Evolutionary conservation across 2,113 vertebrate species (phyloP), one percentile per base, ranked within the genome.

Genomic region (Larimichthys crocea): DNA sequence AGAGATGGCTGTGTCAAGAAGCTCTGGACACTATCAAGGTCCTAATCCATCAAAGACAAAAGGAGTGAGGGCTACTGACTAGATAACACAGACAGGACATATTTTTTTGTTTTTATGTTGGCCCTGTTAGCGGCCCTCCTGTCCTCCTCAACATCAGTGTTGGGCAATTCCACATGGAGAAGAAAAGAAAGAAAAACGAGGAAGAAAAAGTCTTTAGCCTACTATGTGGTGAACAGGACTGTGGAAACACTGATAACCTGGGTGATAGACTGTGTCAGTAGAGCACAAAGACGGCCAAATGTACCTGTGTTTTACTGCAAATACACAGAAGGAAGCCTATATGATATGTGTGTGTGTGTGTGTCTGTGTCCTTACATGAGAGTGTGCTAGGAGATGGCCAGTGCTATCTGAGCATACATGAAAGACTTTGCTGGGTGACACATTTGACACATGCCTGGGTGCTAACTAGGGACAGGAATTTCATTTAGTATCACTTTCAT

Each of bases 391-490:
- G 42, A 59, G 76, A 61, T 69, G 79, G 84, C 26, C 70, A 24
- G 57, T 61, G 88, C 91, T 70, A 88, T 83, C 76, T 15, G 82
- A 92, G 78, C 50, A 42, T 20, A 84, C 79, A 88, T 91, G 72
- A 92, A 92, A 92, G 81, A 50, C 42, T 59, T 60, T 20, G 40
- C 75, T 48, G 46, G 46, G 74, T 71, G 76, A 86, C 65, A 82
- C 59, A 67, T 88, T 69, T 81, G 69, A 85, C 72, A 83, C 83
- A 88, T 85, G 82, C 76, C 69, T 57, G 24, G 50, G 81, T 80
- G 57, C 63, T 80, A 85, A 71, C 71, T 64, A 79, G 59, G 62
- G 74, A 61, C 49, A 22, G 68, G 59, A 84, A 85, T 88, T 74
- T 64, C 40, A 78, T 85, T 86, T 82, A 76, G 64, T 64, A 76